Base-by-base conservation (phyloP, 2,113 vertebrate genomes). In the Columba janthina region DNA sequence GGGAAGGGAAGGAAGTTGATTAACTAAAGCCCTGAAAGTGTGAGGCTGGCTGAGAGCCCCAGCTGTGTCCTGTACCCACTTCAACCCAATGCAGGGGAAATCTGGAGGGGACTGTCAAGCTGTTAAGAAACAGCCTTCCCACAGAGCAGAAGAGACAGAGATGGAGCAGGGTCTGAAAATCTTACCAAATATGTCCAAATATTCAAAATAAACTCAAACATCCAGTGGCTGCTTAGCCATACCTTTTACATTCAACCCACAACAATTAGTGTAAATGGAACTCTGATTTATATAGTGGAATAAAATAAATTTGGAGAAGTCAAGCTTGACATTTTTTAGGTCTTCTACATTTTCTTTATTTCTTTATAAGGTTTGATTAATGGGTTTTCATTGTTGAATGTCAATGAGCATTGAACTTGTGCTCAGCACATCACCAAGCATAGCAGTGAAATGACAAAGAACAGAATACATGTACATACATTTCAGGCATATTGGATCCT, bases 161-260 rank as follows among this genome's bases (percentile, higher is more conserved):
- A 96, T 80, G 90, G 67, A 96, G 60, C 82, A 91, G 82, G 38
- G 89, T 80, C 85, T 96, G 88, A 82, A 96, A 94, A 94, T 94
- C 85, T 90, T 96, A 96, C 96, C 93, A 94, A 96, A 95, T 96
- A 96, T 94, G 94, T 96, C 88, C 88, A 96, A 92, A 90, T 77
- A 93, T 92, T 96, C 86, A 86, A 96, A 95, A 93, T 90, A 93
- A 92, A 19, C 90, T 92, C 86, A 89, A 90, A 93, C 76, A 89
- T 84, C 90, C 94, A 85, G 81, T 91, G 82, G 79, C 88, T 93
- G 83, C 66, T 87, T 65, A 93, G 70, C 86, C 65, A 77, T 95
- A 97, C 96, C 94, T 97, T 96, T 94, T 62, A 73, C 58, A 93
- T 93, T 85, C 58, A 93, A 48, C 51, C 64, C 93, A 70, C 71